Evolutionary conservation across 2,888 invertebrate species (phyloP), one percentile per base, ranked within the genome.

Genomic region (Amphipoea oculea): DNA sequence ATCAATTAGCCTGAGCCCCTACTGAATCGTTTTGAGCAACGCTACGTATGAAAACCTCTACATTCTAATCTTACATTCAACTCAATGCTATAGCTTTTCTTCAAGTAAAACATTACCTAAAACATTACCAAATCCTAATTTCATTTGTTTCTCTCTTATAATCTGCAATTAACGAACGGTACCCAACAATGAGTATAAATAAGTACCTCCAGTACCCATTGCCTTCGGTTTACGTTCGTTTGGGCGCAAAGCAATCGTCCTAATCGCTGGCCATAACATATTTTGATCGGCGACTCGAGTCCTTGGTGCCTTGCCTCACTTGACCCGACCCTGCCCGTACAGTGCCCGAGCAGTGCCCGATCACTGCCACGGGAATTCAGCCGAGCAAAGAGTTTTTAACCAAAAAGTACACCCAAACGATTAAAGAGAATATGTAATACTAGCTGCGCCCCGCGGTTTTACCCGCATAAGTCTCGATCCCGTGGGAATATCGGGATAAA

Each of bases 231-330:
- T 70, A 72, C 74, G 83, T 85, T 74, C 76, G 75, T 78, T 80
- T 81, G 82, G 82, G 76, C 60, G 85, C 73, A 79, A 80, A 79
- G 83, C 81, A 79, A 82, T 88, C 79, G 76, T 78, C 81, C 71
- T 87, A 89, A 88, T 84, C 76, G 78, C 57, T 66, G 72, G 68
- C 69, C 63, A 76, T 86, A 88, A 89, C 84, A 86, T 81, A 80
- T 83, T 83, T 88, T 81, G 78, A 74, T 79, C 75, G 78, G 76
- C 65, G 76, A 4, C 57, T 79, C 70, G 81, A 66, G 62, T 57
- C 60, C 63, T 72, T 29, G 63, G 67, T 57, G 78, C 63, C 75
- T 62, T 74, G 78, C 70, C 67, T 77, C 68, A 74, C 60, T 74
- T 82, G 87, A 86, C 83, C 85, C 81, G 78, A 69, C 40, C 81